Percentiles rank a stretch among this genome's conserved stretches.
phyloP scores from a whole-genome alignment of 2,797 vertebrate species.

The Clamator glandarius region DNA sequence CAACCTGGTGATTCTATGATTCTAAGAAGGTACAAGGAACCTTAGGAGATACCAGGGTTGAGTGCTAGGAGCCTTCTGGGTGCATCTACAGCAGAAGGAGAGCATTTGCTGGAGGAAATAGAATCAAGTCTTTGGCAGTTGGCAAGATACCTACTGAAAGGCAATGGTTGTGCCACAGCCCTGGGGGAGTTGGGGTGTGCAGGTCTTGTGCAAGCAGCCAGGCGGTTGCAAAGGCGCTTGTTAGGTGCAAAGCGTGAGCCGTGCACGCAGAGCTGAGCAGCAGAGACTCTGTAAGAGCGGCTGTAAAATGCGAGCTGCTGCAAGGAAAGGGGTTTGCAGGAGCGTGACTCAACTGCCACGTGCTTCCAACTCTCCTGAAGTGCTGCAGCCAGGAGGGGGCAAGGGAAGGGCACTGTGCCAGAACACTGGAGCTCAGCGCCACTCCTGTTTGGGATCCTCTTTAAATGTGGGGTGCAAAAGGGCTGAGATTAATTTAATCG shows the following conservation, averaged over 20 bases:
- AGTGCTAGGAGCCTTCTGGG: neutral
- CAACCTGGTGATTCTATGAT: too few species aligned
- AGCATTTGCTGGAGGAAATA: neutral
- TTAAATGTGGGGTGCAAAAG: rapidly evolving
- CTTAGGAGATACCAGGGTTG: neutral
- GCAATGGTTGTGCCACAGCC: neutral
- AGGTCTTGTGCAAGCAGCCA: neutral
- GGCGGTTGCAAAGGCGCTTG: rapidly evolving
- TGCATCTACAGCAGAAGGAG: neutral
- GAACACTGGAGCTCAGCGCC: rapidly evolving
- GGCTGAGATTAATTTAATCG: too few species aligned
- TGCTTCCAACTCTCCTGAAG: neutral
- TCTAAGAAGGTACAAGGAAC: neutral
- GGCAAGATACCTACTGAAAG: neutral
- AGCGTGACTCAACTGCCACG: neutral
- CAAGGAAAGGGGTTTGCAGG: neutral
- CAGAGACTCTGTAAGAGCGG: neutral
- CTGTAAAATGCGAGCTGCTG: neutral
- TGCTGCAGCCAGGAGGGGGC: neutral
- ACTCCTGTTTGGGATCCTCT: rapidly evolving
- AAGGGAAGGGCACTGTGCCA: neutral
- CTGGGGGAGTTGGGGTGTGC: neutral
- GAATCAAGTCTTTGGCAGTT: neutral
- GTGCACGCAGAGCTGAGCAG: rapidly evolving
- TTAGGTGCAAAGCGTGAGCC: neutral